Conservation (phyloP, 2,888 invertebrate species). For the Rhyacophila evoluta region DNA sequence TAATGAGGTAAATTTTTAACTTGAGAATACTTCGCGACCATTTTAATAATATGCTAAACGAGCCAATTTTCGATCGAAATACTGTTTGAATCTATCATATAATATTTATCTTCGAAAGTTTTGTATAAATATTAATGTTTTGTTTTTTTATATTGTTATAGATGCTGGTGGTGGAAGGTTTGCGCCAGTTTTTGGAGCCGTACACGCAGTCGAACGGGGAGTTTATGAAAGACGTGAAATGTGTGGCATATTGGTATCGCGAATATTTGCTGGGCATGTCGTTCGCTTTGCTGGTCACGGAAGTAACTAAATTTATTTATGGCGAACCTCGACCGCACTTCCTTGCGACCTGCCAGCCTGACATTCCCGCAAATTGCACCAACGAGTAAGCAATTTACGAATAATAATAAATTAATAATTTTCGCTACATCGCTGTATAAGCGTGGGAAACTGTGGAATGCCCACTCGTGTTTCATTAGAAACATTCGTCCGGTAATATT, state of each 20-base stretch:
- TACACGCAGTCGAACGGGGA: neutral
- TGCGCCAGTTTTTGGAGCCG: neutral
- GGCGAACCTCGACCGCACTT: conserved; percentile 83
- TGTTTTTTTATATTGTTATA: conserved; percentile 12
- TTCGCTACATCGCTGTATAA: conserved; percentile 50
- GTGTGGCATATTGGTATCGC: conserved; percentile 68
- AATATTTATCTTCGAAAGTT: too few species aligned
- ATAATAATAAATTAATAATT: conserved; percentile 20
- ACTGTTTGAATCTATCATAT: too few species aligned
- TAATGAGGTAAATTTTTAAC: too few species aligned
- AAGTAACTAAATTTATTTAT: conserved; percentile 75
- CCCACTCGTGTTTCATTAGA: too few species aligned
- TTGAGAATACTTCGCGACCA: too few species aligned
- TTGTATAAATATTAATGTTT: neutral
- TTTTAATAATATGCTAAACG: neutral
- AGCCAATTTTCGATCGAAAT: neutral
- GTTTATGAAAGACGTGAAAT: conserved; percentile 59
- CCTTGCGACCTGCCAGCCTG: conserved; percentile 78
- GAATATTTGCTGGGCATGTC: conserved; percentile 75
- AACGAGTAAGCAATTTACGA: conserved; percentile 59
- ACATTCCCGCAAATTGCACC: conserved; percentile 74
- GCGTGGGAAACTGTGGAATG: neutral
- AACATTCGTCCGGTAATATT: too few species aligned
- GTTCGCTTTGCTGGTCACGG: conserved; percentile 73
- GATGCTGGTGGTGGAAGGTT: conserved; percentile 31